These are phyloP conservation scores for Smithornis capensis DNA, from an alignment of 2,113 vertebrate genomes.

Conservation along the genomic window DNA sequence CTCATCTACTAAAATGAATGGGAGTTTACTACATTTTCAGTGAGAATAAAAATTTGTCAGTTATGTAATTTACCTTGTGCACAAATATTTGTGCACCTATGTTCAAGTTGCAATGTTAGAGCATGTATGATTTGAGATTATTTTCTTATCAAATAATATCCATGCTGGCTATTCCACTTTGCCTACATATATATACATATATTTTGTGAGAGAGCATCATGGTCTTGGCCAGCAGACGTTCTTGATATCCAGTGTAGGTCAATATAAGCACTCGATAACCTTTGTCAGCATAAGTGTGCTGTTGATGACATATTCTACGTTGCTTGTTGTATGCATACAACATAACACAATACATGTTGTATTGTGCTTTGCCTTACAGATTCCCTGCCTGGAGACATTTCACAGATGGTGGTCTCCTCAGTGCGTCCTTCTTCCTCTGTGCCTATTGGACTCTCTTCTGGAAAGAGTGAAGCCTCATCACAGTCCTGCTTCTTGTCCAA, in stretches of 20 bases:
- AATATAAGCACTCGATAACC: neutral
- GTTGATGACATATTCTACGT: neutral
- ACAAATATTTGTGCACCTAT: neutral
- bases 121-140: neutral
- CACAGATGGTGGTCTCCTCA: constrained; percentile 34
- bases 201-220: neutral
- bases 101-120: neutral
- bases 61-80: neutral
- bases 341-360: too few species aligned
- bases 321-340: too few species aligned
- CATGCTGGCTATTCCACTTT: neutral
- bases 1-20: neutral
- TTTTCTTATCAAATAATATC: neutral
- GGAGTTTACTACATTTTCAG: neutral
- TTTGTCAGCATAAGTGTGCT: neutral
- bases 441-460: constrained; percentile 68
- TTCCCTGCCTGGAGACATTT: constrained; percentile 81
- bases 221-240: neutral
- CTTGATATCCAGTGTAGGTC: neutral
- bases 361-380: constrained; percentile 70
- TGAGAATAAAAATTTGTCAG: neutral
- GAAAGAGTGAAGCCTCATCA: constrained; percentile 72
- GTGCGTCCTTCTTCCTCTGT: constrained; percentile 73
- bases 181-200: neutral
- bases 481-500: constrained; percentile 69